Evolutionary conservation across 2,888 invertebrate species (phyloP).

Genomic region (Sminthurinus aureus): DNA sequence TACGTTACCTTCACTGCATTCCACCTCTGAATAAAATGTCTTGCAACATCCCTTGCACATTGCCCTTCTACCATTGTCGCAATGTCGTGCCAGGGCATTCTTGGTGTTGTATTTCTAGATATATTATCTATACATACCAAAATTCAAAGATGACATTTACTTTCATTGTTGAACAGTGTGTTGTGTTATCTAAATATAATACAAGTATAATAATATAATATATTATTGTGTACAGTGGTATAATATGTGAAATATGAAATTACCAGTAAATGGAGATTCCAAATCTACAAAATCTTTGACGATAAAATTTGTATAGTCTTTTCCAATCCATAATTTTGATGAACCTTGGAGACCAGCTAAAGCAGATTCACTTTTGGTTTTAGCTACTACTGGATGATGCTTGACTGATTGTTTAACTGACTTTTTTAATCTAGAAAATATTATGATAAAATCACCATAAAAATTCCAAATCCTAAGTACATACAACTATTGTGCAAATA

Average conservation of each 20-base stretch:
- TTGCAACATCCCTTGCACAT: constrained; percentile 85
- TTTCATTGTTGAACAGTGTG: too few species aligned
- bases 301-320: constrained; percentile 96
- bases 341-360: constrained; percentile 70
- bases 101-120: constrained; percentile 72
- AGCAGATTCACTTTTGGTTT: constrained; percentile 46
- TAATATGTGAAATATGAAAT: background rate
- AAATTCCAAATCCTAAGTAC: background rate
- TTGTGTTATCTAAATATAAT: too few species aligned
- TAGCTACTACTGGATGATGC: constrained; percentile 1
- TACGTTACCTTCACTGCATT: constrained; percentile 87
- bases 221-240: background rate
- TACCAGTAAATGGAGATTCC: constrained; percentile 81
- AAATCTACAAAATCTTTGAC: constrained; percentile 92
- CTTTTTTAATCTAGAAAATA: background rate
- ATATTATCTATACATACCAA: too few species aligned
- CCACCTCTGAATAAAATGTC: constrained; percentile 97
- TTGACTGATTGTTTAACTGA: constrained; percentile 41
- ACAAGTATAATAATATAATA: too few species aligned
- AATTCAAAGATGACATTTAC: too few species aligned
- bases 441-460: background rate
- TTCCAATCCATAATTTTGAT: constrained; percentile 92
- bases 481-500: background rate
- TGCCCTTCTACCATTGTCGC: constrained; percentile 82
- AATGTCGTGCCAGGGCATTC: constrained; percentile 98